Conservation (phyloP, 2,888 invertebrate species). For the Eucriotettix oculatus region DNA sequence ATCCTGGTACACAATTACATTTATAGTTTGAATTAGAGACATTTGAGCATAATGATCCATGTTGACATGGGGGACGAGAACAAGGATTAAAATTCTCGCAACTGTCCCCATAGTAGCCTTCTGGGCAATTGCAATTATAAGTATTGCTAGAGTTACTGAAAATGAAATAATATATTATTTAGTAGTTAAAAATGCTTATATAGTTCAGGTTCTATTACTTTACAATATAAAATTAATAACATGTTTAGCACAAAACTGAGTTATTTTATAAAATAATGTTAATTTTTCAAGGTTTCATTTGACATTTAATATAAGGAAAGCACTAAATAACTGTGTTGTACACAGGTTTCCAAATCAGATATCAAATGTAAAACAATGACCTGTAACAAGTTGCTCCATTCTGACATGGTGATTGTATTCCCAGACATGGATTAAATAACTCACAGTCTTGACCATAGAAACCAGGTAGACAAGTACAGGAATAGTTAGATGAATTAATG, state of each 20-base stretch:
- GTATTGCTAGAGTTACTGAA: conserved; percentile 1
- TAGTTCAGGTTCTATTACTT: too few species aligned
- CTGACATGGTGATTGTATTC: conserved; percentile 1
- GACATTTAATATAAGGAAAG: too few species aligned
- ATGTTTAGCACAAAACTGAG: too few species aligned
- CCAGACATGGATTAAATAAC: conserved; percentile 4
- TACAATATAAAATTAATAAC: too few species aligned
- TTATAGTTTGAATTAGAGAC: conserved; percentile 3
- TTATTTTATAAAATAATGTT: too few species aligned
- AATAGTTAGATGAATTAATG: too few species aligned
- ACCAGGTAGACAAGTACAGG: too few species aligned
- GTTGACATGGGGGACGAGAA: conserved; percentile 3
- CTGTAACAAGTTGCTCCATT: conserved; percentile 5
- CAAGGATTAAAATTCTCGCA: conserved; percentile 5
- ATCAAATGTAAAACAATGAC: neutral
- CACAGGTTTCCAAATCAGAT: neutral
- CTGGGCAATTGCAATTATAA: conserved; percentile 1
- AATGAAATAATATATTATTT: neutral
- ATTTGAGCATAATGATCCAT: conserved; percentile 2
- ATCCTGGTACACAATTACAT: conserved; percentile 4
- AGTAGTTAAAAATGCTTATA: too few species aligned
- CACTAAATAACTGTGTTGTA: too few species aligned
- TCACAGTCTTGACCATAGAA: conserved; percentile 2
- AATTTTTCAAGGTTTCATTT: too few species aligned
- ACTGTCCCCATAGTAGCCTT: conserved; percentile 5